Conservation (phyloP, 2,888 invertebrate genomes). For the Leptopilina myrica region DNA sequence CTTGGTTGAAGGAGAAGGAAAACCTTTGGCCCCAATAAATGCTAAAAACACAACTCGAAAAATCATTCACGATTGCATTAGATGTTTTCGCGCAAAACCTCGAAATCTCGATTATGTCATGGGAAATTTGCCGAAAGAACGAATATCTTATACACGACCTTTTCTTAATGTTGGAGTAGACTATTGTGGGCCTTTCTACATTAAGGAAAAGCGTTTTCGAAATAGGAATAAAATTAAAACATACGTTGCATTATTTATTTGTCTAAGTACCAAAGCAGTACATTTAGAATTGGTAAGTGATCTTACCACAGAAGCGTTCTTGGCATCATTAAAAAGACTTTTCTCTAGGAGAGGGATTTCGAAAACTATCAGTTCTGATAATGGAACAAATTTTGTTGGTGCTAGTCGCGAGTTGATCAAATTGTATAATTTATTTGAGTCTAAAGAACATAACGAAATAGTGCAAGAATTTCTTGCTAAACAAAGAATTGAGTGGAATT, state of each 20-base stretch:
- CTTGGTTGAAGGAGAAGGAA: no score
- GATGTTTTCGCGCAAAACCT: slow-evolving; percentile 56
- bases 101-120: slow-evolving; percentile 53
- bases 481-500: slow-evolving; percentile 38
- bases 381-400: slow-evolving; percentile 67
- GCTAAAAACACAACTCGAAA: slow-evolving; percentile 52
- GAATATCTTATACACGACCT: slow-evolving; percentile 53
- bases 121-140: slow-evolving; percentile 58
- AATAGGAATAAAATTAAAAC: slow-evolving; percentile 47
- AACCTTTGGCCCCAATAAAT: slow-evolving; percentile 58
- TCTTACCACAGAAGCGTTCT: slow-evolving; percentile 62
- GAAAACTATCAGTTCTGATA: slow-evolving; percentile 62
- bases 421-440: slow-evolving; percentile 30
- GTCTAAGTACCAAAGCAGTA: slow-evolving; percentile 64
- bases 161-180: slow-evolving; percentile 61
- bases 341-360: slow-evolving; percentile 63
- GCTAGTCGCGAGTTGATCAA: slow-evolving; percentile 59
- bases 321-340: slow-evolving; percentile 64
- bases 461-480: slow-evolving; percentile 44
- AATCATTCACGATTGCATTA: slow-evolving; percentile 46
- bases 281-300: slow-evolving; percentile 65
- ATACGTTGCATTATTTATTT: slow-evolving; percentile 61
- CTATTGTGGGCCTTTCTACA: slow-evolving; percentile 59
- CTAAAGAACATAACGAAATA: slow-evolving; percentile 12
- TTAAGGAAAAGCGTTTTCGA: slow-evolving; percentile 58